Conservation (phyloP, 2,113 vertebrate genomes). For the Rhineura floridana region DNA sequence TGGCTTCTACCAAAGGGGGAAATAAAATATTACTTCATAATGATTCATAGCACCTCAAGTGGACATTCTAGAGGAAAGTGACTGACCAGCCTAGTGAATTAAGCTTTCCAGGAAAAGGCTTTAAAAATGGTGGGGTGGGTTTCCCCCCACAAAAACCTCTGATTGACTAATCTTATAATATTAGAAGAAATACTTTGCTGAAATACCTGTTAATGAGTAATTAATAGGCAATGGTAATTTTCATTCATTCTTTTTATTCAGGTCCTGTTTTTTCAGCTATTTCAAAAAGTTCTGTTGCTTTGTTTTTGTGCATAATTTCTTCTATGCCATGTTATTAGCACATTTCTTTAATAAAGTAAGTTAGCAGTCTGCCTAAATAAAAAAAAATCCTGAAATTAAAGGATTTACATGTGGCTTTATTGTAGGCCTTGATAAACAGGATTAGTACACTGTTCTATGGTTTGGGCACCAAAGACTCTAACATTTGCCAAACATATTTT, state of each 20-base stretch:
- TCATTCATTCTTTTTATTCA: neutral
- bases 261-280: neutral
- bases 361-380: neutral
- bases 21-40: conserved; percentile 42
- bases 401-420: neutral
- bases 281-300: neutral
- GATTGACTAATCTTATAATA: neutral
- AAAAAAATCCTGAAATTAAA: neutral
- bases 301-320: neutral
- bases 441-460: neutral
- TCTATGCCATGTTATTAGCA: neutral
- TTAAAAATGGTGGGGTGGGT: neutral
- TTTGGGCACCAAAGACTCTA: neutral
- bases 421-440: neutral
- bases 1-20: conserved; percentile 37
- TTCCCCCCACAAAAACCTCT: neutral
- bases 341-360: neutral
- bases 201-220: neutral
- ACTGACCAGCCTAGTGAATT: conserved; percentile 29
- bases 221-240: neutral
- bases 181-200: conserved; percentile 1
- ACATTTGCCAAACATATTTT: neutral
- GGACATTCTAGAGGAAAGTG: conserved; percentile 28
- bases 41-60: conserved; percentile 42
- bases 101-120: conserved; percentile 13